Percentiles rank a stretch among this genome's conserved stretches.
These are phyloP conservation scores for Bradypodion pumilum DNA, from an alignment of 2,797 vertebrate genomes.

Conservation along the genomic window DNA sequence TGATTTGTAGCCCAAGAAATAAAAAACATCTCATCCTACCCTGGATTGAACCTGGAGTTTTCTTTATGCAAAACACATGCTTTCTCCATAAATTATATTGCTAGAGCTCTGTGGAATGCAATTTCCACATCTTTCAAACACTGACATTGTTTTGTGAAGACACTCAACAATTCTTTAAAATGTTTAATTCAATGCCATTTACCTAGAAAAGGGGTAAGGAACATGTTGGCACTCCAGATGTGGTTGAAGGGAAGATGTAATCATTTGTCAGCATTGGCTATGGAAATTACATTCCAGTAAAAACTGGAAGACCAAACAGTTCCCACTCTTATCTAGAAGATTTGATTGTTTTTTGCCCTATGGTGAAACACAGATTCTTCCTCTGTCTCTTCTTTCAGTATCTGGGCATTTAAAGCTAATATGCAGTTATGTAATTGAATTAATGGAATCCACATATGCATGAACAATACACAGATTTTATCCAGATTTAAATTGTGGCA, in stretches of 20 bases:
- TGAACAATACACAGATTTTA: not conserved
- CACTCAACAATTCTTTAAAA: not conserved
- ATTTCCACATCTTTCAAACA: not conserved
- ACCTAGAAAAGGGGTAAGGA: not conserved
- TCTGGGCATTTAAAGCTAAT: not conserved
- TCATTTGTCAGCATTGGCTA: too few relatives aligned
- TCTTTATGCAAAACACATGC: not conserved
- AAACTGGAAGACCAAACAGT: too few relatives aligned
- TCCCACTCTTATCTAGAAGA: too few relatives aligned
- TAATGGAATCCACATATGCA: not conserved
- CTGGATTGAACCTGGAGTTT: not conserved
- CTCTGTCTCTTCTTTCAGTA: not conserved
- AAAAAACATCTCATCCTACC: too few relatives aligned
- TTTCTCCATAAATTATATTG: not conserved
- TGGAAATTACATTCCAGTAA: too few relatives aligned
- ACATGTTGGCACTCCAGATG: too few relatives aligned
- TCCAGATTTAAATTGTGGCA: not conserved
- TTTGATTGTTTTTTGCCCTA: too few relatives aligned
- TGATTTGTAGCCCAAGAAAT: too few relatives aligned
- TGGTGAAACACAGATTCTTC: too few relatives aligned
- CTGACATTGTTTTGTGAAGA: not conserved
- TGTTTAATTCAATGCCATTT: not conserved
- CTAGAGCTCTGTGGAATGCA: not conserved
- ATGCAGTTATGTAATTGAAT: not conserved
- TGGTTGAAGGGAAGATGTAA: too few relatives aligned